phyloP scores from a whole-genome alignment of 2,113 vertebrate genomes.

The Donacobius atricapilla region DNA sequence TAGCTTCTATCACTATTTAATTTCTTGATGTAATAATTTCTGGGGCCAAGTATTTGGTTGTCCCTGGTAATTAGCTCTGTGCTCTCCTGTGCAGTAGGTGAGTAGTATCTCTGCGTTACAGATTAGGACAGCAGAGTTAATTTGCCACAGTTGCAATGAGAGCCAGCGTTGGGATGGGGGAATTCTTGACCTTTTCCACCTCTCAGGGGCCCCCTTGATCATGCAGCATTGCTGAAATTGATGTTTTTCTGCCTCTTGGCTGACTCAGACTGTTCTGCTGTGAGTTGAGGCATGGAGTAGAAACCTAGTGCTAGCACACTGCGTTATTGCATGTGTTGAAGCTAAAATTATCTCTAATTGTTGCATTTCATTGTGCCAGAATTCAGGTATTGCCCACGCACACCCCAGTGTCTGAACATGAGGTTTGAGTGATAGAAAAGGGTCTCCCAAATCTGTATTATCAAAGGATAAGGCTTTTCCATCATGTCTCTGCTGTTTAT shows the following conservation, averaged over 20 bases:
- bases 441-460: not conserved
- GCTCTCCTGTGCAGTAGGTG: not conserved
- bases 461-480: not conserved
- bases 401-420: not conserved
- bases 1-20: not conserved
- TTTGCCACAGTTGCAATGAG: not conserved
- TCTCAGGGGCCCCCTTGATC: constrained; percentile 39
- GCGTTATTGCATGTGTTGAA: not conserved
- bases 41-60: not conserved
- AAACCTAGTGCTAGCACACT: not conserved
- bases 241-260: constrained; percentile 53
- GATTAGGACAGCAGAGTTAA: constrained; percentile 20
- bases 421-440: not conserved
- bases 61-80: not conserved
- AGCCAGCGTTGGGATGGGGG: not conserved
- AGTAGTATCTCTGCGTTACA: not conserved
- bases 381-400: not conserved
- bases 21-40: not conserved
- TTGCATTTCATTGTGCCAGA: not conserved
- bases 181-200: constrained; percentile 50
- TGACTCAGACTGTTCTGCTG: constrained; percentile 1
- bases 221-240: not conserved
- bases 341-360: constrained; percentile 2
- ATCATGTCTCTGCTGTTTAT: not conserved
- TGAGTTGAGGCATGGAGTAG: not conserved